A percentile compares a stretch with the other conserved stretches of the same genome.
Evolutionary conservation across 2,113 vertebrate genomes (phyloP).

Genomic region (Rhegmatorhina hoffmannsi): DNA sequence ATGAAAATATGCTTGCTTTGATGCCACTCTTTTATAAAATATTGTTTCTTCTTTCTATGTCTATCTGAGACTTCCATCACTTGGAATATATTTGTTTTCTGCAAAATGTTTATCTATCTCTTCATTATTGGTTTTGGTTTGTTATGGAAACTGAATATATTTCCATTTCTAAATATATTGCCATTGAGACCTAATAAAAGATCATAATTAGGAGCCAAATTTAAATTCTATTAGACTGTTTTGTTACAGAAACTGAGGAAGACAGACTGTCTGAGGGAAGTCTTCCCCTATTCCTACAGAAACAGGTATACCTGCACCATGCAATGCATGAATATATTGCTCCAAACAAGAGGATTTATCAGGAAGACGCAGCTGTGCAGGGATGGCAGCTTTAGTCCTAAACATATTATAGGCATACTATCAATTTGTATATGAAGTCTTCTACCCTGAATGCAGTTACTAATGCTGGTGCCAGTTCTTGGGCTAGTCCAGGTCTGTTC

Average conservation of each 20-base stretch:
- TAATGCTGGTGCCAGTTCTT: not conserved
- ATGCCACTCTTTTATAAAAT: not conserved
- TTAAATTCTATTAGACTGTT: not conserved
- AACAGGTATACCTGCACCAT: not conserved
- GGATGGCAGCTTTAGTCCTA: not conserved
- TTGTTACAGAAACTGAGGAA: not conserved
- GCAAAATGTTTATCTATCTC: not conserved
- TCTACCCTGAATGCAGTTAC: not conserved
- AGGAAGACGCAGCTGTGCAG: fast-evolving
- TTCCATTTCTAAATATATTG: not conserved
- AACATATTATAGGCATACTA: fast-evolving
- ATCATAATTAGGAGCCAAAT: not conserved
- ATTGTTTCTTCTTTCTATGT: not conserved
- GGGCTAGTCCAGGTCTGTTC: not conserved
- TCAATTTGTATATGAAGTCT: not conserved
- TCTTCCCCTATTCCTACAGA: not conserved
- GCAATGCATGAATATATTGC: fast-evolving
- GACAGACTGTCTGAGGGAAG: not conserved
- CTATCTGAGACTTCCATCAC: not conserved
- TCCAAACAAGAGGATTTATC: not conserved
- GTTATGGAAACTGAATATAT: not conserved
- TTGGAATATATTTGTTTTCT: not conserved
- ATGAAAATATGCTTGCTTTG: not conserved
- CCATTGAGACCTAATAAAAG: not conserved
- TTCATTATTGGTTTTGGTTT: not conserved